phyloP scores from a whole-genome alignment of 2,797 vertebrate genomes.

The Enteromius argenteus region DNA sequence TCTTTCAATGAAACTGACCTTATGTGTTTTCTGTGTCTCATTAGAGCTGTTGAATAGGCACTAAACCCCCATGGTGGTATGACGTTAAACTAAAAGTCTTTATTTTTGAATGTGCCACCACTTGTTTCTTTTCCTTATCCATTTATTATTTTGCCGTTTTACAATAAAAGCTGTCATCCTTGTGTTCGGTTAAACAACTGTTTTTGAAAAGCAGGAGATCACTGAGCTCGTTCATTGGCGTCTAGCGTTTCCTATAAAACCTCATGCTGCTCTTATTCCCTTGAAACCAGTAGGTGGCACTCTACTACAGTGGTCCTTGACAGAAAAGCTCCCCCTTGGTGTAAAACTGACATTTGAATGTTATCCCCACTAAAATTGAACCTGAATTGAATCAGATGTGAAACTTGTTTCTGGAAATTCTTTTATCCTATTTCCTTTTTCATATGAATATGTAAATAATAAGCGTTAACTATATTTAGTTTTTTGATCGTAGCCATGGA shows the following conservation, averaged over 20 bases:
- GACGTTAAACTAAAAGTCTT: slow-evolving; percentile 28
- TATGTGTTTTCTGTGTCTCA: background rate
- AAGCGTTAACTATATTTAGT: background rate
- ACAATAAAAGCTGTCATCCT: slow-evolving; percentile 19
- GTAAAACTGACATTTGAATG: slow-evolving; percentile 42
- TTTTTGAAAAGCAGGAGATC: background rate
- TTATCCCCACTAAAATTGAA: background rate
- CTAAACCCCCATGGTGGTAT: slow-evolving; percentile 36
- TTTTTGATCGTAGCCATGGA: background rate
- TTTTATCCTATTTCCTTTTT: background rate
- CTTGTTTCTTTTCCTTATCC: background rate
- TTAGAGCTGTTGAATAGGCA: slow-evolving; percentile 11
- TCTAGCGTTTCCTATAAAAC: background rate
- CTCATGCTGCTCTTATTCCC: slow-evolving; percentile 30
- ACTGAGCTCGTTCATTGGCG: background rate
- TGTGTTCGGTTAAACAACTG: background rate
- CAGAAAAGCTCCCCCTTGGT: background rate
- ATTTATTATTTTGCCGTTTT: slow-evolving; percentile 32
- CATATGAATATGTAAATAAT: slow-evolving; percentile 8
- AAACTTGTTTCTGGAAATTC: background rate
- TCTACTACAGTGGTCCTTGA: background rate
- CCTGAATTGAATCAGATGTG: background rate
- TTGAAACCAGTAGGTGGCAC: slow-evolving; percentile 48
- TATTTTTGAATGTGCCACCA: background rate
- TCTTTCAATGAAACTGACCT: slow-evolving; percentile 6